These are phyloP conservation scores for Uria aalge DNA, from an alignment of 2,113 vertebrate species.

Conservation along the genomic window DNA sequence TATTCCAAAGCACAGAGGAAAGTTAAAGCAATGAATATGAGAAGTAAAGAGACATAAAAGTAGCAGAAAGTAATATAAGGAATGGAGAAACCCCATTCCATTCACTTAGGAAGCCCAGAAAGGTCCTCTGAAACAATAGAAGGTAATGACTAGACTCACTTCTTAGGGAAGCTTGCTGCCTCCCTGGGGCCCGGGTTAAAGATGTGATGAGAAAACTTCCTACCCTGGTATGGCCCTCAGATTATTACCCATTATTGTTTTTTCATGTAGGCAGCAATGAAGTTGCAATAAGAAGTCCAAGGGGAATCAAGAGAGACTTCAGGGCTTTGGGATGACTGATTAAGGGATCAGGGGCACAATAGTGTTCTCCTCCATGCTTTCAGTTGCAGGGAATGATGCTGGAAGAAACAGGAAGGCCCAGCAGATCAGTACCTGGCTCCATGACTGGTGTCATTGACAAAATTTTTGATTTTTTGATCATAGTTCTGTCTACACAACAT, in stretches of 20 bases:
- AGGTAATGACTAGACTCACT: neutral
- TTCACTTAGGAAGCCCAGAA: neutral
- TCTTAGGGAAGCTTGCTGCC: neutral
- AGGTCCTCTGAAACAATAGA: neutral
- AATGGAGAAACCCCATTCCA: neutral
- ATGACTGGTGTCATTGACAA: neutral
- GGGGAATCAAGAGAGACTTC: neutral
- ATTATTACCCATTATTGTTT: neutral
- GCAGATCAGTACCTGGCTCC: neutral
- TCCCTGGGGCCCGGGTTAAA: neutral
- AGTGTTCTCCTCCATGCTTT: accelerated
- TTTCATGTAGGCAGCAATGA: neutral
- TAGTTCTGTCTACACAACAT: accelerated
- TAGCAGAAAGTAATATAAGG: neutral
- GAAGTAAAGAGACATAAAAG: neutral
- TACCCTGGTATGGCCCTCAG: neutral
- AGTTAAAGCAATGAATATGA: neutral
- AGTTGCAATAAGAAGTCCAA: neutral
- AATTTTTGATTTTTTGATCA: neutral
- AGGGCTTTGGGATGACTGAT: neutral
- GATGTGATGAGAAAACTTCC: neutral
- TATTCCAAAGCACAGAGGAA: neutral
- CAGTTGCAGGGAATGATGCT: neutral
- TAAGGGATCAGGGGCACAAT: neutral
- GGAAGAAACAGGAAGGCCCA: neutral